A percentile compares a stretch with the other conserved stretches of the same genome.
phyloP scores from a whole-genome alignment of 2,888 invertebrate species.

The Morinoia aosen region DNA sequence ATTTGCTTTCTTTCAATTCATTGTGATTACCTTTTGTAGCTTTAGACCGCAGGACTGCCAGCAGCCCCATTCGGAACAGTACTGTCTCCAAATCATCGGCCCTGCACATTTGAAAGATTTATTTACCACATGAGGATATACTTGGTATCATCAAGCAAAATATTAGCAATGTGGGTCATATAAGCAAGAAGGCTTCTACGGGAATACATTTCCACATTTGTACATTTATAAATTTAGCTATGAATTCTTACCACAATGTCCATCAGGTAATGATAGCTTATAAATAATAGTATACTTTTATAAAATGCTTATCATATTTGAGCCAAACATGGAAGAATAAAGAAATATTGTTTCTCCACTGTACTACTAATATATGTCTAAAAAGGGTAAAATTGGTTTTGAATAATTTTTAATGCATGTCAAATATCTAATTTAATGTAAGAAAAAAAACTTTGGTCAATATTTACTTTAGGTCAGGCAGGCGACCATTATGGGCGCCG shows the following conservation, averaged over 20 bases:
- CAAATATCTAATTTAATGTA: too few relatives aligned
- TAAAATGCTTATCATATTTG: too few relatives aligned
- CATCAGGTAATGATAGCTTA: not conserved
- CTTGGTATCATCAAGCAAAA: not conserved
- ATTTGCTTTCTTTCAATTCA: too few relatives aligned
- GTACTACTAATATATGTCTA: too few relatives aligned
- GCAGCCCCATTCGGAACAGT: slow-evolving; percentile 92
- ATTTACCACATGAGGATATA: not conserved
- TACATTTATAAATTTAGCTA: not conserved
- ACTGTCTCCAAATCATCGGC: slow-evolving; percentile 89
- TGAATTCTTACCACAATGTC: not conserved
- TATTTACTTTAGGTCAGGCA: too few relatives aligned
- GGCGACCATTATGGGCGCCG: too few relatives aligned
- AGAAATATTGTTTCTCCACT: too few relatives aligned
- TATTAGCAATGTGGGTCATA: not conserved
- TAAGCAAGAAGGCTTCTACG: not conserved
- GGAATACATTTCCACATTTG: not conserved
- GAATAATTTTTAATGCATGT: too few relatives aligned
- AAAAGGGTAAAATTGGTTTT: too few relatives aligned
- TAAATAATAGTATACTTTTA: not conserved
- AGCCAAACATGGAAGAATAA: too few relatives aligned
- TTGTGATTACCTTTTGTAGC: slow-evolving; percentile 79
- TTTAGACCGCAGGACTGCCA: slow-evolving; percentile 90
- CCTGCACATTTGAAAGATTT: slow-evolving; percentile 76
- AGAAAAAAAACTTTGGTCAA: too few relatives aligned